phyloP scores from a whole-genome alignment of 2,113 vertebrate genomes.

The Manacus vitellinus region DNA sequence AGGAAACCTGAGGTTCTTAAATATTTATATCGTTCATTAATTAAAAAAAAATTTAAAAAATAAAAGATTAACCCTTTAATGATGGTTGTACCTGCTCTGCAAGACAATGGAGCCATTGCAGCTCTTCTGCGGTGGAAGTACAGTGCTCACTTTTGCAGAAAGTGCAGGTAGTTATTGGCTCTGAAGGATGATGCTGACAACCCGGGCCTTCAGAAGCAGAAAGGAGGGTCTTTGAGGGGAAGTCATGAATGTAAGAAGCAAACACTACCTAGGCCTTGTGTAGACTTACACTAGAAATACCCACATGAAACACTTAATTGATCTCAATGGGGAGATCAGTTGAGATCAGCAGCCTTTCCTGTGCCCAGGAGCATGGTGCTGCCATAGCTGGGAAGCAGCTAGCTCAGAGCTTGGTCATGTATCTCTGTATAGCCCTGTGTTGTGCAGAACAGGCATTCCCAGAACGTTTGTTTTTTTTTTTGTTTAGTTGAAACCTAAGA shows the following conservation, averaged over 20 bases:
- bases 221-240: not conserved
- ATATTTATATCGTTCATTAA: not conserved
- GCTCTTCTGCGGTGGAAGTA: not conserved
- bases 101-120: not conserved
- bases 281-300: not conserved
- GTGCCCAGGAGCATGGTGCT: not conserved
- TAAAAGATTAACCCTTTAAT: not conserved
- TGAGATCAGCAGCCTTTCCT: not conserved
- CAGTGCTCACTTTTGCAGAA: not conserved
- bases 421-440: rapidly evolving
- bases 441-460: not conserved
- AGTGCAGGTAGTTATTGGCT: not conserved
- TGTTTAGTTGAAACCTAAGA: not conserved
- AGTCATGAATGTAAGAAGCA: not conserved
- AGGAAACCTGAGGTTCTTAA: not conserved
- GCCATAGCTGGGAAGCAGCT: not conserved
- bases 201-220: not conserved
- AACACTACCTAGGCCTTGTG: not conserved
- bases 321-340: not conserved
- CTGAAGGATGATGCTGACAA: not conserved
- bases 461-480: not conserved
- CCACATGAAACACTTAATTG: not conserved
- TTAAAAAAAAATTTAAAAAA: not conserved
- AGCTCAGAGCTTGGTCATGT: rapidly evolving
- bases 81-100: not conserved